These are phyloP conservation scores for Lathamus discolor DNA, from an alignment of 2,113 vertebrate species.

Conservation along the genomic window DNA sequence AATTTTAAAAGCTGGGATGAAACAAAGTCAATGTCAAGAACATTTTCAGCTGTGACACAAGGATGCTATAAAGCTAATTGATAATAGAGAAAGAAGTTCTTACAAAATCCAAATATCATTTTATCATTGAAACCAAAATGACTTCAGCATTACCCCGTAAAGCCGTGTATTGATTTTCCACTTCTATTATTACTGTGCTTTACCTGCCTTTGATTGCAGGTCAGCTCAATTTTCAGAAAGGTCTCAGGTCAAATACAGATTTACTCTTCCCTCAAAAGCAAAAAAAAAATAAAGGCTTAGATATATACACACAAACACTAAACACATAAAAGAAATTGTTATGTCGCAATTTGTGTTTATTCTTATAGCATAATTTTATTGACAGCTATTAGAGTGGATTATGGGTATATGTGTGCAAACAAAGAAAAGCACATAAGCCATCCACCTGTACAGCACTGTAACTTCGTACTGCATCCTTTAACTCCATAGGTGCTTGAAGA, in stretches of 20 bases:
- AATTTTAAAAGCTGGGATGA: background rate
- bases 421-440: fast-evolving
- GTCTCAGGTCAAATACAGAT: conserved; percentile 70
- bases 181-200: conserved; percentile 70
- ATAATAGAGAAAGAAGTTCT: conserved; percentile 46
- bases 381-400: background rate
- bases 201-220: conserved; percentile 69
- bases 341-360: background rate
- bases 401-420: background rate
- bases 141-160: conserved; percentile 67
- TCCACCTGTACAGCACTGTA: fast-evolving
- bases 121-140: conserved; percentile 65
- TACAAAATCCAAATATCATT: conserved; percentile 68
- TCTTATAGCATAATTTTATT: background rate
- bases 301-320: background rate
- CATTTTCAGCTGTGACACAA: conserved; percentile 18
- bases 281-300: conserved; percentile 24
- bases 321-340: background rate
- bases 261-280: conserved; percentile 52
- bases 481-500: background rate
- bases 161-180: conserved; percentile 72
- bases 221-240: conserved; percentile 73
- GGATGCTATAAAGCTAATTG: conserved; percentile 51
- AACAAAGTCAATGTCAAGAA: background rate
- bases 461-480: background rate